Evolutionary conservation across 2,888 invertebrate genomes (phyloP), one percentile per base, ranked within the genome.

Genomic region (Ditula angustiorana): DNA sequence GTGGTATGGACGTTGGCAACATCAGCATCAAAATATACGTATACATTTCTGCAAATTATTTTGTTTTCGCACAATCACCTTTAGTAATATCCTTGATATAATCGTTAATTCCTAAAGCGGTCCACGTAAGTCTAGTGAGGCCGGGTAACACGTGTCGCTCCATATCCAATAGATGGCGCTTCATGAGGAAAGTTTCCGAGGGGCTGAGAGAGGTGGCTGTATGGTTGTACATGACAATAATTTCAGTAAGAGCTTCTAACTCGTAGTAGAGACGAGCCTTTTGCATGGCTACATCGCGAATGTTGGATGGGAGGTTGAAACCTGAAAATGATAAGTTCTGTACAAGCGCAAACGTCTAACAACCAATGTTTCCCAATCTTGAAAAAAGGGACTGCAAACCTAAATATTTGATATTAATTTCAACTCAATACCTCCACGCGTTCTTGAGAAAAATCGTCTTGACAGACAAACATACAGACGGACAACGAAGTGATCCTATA

Each of bases 71-170:
- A 5, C 7, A 19, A 2, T 23, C 65, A 90, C 92, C 87, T 85
- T 92, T 92, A 49, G 84, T 88, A 24, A 92, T 91, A 73, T 91
- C 91, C 57, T 79, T 84, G 44, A 92, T 91, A 81, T 96, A 98
- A 67, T 97, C 96, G 13, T 91, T 90, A 46, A 98, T 97, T 24
- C 96, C 96, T 11, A 98, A 92, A 0, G 97, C 97, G 68, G 96
- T 96, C 98, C 98, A 98, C 47, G 96, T 96, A 61, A 97, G 95
- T 26, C 98, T 94, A 2, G 95, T 95, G 0, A 97, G 89, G 0
- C 98, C 98, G 2, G 97, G 97, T 75, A 97, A 94, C 53, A 97
- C 95, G 56, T 95, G 93, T 35, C 95, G 93, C 81, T 97, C 97
- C 68, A 96, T 95, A 67, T 96, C 94, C 71, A 94, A 89, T 0